phyloP scores from a whole-genome alignment of 2,113 vertebrate species.

The Chloroceryle aenea region DNA sequence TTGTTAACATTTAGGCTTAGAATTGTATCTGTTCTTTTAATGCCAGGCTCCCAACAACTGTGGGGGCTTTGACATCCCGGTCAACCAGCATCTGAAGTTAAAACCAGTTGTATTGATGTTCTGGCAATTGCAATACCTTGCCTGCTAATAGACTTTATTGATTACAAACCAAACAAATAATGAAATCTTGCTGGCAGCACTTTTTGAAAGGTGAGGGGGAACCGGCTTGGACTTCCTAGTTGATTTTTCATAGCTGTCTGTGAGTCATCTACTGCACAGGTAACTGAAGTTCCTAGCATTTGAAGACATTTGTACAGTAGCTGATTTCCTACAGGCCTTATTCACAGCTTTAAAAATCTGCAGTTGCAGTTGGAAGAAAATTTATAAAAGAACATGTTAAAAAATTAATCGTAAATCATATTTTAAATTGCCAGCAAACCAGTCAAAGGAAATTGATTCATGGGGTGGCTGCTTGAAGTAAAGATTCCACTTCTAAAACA shows the following conservation, averaged over 20 bases:
- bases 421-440: background rate
- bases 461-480: background rate
- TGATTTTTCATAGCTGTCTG: background rate
- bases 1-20: slow-evolving; percentile 70
- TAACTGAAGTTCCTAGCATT: background rate
- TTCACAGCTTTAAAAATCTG: background rate
- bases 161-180: background rate
- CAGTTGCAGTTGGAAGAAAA: background rate
- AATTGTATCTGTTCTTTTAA: slow-evolving; percentile 47
- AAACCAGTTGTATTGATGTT: background rate
- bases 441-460: background rate
- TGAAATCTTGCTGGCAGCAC: background rate
- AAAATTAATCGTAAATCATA: background rate
- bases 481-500: background rate
- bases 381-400: background rate
- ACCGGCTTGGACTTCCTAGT: background rate
- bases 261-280: background rate
- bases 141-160: slow-evolving; percentile 4
- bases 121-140: background rate
- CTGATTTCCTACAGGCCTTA: background rate
- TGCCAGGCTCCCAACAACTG: slow-evolving; percentile 1
- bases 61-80: slow-evolving; percentile 11
- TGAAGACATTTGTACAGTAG: background rate
- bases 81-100: background rate
- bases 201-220: accelerated